Evolutionary conservation across 1,140 invertebrate genomes (phyloP).

Genomic region (Danaus plexippus): DNA sequence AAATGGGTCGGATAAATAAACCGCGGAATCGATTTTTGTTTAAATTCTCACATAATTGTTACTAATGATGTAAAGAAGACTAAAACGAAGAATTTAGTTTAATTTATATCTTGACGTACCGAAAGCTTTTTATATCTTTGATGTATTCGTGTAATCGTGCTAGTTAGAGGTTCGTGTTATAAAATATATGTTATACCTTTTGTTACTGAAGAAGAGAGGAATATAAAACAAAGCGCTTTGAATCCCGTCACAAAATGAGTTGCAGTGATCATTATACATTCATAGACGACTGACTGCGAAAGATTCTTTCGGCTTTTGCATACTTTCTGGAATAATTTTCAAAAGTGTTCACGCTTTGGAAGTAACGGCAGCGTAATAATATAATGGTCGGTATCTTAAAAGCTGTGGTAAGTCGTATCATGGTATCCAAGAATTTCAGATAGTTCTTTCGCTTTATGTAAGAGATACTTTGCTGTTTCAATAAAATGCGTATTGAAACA

Average conservation of each 20-base stretch:
- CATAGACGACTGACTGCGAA: conserved; percentile 51
- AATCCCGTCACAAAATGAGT: conserved; percentile 25
- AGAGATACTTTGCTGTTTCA: conserved; percentile 24
- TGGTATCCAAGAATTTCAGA: conserved; percentile 20
- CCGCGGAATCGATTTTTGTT: conserved; percentile 8
- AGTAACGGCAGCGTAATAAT: conserved; percentile 52
- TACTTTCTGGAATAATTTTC: conserved; percentile 31
- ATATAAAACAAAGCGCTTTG: conserved; percentile 31
- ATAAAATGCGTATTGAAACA: conserved; percentile 15
- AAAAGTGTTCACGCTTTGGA: conserved; percentile 40
- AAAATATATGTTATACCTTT: not conserved
- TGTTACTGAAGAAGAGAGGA: conserved; percentile 19
- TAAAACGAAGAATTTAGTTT: too few relatives aligned
- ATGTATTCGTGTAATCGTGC: too few relatives aligned
- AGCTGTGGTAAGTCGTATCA: conserved; percentile 18
- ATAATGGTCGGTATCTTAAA: conserved; percentile 46
- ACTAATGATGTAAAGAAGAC: too few relatives aligned
- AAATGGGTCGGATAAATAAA: conserved; percentile 11
- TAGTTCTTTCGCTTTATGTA: conserved; percentile 24
- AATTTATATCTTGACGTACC: too few relatives aligned
- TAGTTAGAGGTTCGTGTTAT: too few relatives aligned
- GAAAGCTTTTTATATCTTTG: too few relatives aligned
- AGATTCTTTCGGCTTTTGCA: conserved; percentile 36
- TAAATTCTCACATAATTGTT: not conserved
- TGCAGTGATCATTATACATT: conserved; percentile 56